phyloP scores from a whole-genome alignment of 2,888 invertebrate genomes.

The Panopea generosa region DNA sequence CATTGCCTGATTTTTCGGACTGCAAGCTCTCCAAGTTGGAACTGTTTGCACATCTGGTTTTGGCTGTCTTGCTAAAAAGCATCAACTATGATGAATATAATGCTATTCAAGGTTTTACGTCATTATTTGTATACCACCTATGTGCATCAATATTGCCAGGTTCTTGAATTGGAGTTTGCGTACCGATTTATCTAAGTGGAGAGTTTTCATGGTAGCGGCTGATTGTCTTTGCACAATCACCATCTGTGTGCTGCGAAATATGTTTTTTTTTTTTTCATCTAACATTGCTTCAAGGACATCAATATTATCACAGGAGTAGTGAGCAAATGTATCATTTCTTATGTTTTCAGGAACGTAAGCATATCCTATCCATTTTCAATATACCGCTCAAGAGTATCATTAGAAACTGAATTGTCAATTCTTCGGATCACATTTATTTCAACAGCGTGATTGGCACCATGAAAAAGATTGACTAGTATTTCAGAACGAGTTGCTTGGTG shows the following conservation, averaged over 20 bases:
- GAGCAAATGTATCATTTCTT: slow-evolving; percentile 6
- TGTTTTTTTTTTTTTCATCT: slow-evolving; percentile 25
- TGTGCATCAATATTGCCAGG: too few relatives aligned
- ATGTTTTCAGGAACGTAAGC: slow-evolving; percentile 25
- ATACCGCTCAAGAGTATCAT: slow-evolving; percentile 19
- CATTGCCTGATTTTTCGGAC: slow-evolving; percentile 21
- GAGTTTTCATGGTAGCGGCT: slow-evolving; percentile 6
- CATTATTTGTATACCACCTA: slow-evolving; percentile 15
- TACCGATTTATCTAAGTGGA: too few relatives aligned
- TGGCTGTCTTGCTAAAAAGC: slow-evolving; percentile 4
- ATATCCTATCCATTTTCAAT: slow-evolving; percentile 10
- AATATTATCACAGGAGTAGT: slow-evolving; percentile 38
- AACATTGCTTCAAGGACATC: slow-evolving; percentile 31
- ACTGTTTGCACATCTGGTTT: slow-evolving; percentile 10
- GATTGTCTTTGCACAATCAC: slow-evolving; percentile 15
- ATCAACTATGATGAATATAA: slow-evolving; percentile 8
- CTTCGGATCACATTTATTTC: slow-evolving; percentile 16
- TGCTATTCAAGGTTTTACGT: slow-evolving; percentile 7
- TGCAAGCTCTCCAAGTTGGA: slow-evolving; percentile 4
- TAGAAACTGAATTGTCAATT: slow-evolving; percentile 27
- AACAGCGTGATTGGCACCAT: slow-evolving; percentile 23
- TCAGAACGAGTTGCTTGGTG: slow-evolving; percentile 34
- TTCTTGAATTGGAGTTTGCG: too few relatives aligned
- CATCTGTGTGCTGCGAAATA: slow-evolving; percentile 40
- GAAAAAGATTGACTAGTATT: slow-evolving; percentile 24